These are phyloP conservation scores for Leptopilina syphax DNA, from an alignment of 2,888 invertebrate species.

Conservation along the genomic window DNA sequence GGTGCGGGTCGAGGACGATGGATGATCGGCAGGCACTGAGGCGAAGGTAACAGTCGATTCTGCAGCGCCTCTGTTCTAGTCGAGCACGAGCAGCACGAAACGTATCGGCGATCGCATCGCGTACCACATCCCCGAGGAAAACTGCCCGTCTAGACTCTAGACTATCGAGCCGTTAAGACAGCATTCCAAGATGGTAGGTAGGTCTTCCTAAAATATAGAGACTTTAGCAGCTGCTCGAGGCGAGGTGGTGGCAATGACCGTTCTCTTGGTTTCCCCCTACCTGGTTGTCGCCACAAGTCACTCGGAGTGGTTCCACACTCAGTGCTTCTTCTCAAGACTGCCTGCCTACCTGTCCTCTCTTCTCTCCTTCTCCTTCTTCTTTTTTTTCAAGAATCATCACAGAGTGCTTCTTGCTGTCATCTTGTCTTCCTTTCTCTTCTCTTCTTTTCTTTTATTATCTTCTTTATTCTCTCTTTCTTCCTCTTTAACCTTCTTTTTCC, in stretches of 20 bases:
- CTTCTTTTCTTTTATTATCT: constrained; percentile 29
- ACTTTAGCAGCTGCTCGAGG: constrained; percentile 66
- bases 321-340: constrained; percentile 43
- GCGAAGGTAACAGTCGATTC: constrained; percentile 33
- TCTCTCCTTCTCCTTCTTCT: neutral
- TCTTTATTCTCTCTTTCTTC: constrained; percentile 7
- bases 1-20: constrained; percentile 50
- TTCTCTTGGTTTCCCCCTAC: constrained; percentile 65
- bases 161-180: constrained; percentile 59
- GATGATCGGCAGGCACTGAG: constrained; percentile 46
- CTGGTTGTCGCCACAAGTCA: constrained; percentile 51
- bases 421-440: neutral
- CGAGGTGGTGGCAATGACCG: constrained; percentile 77
- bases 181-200: constrained; percentile 61
- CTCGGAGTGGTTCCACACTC: constrained; percentile 42
- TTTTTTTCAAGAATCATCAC: too few species aligned
- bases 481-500: too few species aligned
- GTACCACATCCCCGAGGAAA: constrained; percentile 57
- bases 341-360: constrained; percentile 43
- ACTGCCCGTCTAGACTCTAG: constrained; percentile 48
- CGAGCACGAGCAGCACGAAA: constrained; percentile 55
- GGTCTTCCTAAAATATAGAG: constrained; percentile 59
- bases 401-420: too few species aligned
- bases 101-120: constrained; percentile 56
- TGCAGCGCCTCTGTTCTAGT: constrained; percentile 57